These are phyloP conservation scores for Shinisaurus crocodilurus DNA, from an alignment of 2,113 vertebrate genomes.

Conservation along the genomic window DNA sequence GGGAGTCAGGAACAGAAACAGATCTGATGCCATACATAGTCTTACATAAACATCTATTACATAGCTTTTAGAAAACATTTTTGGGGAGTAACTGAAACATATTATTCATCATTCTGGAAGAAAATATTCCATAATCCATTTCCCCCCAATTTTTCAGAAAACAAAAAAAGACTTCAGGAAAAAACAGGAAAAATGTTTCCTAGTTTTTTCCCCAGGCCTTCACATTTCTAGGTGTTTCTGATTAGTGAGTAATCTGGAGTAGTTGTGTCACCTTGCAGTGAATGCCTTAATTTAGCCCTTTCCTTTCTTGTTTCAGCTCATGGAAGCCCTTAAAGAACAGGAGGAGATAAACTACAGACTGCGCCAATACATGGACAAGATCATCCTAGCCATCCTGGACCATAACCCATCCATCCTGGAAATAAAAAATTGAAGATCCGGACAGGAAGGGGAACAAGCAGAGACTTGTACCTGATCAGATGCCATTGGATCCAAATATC, in stretches of 20 bases:
- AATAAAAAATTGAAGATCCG: conserved; percentile 88
- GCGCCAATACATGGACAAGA: conserved; percentile 99
- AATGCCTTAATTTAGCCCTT: not conserved
- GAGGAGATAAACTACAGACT: conserved; percentile 96
- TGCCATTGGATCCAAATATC: conserved; percentile 67
- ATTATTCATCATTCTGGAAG: too few relatives aligned
- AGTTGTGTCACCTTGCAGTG: conserved; percentile 19
- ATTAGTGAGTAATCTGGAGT: not conserved
- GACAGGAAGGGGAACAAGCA: conserved; percentile 35
- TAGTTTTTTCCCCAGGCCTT: too few relatives aligned
- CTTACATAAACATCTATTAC: too few relatives aligned
- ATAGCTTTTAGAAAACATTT: too few relatives aligned
- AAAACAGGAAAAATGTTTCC: too few relatives aligned
- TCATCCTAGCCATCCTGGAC: conserved; percentile 95
- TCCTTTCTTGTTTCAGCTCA: conserved; percentile 81
- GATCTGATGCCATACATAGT: too few relatives aligned
- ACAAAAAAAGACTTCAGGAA: too few relatives aligned
- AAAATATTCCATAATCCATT: too few relatives aligned
- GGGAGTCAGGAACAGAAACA: too few relatives aligned
- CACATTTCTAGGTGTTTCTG: not conserved
- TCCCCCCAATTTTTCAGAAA: too few relatives aligned
- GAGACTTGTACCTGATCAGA: conserved; percentile 56
- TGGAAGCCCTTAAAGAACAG: conserved; percentile 97
- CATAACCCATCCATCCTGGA: conserved; percentile 98
- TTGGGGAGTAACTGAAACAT: too few relatives aligned